Evolutionary conservation across 2,888 invertebrate species (phyloP), one percentile per base, ranked within the genome.

Genomic region (Acleris emargana): DNA sequence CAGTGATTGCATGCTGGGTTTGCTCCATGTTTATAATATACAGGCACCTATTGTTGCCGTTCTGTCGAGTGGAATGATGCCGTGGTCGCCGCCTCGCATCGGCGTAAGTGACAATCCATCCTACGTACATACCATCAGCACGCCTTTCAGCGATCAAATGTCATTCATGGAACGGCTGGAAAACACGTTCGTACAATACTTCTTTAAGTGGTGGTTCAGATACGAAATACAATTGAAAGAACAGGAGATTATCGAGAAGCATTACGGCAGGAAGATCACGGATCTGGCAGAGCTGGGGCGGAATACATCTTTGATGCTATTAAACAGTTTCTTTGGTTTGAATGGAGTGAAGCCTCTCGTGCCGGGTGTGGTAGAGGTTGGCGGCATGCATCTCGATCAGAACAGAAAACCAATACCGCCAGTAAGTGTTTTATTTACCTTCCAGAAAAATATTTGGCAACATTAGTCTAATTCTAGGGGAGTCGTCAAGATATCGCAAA

Each of bases 1-100:
- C 71, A 93, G 94, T 42, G 95, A 95, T 72, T 95, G 95, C 67
- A 93, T 94, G 81, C 79, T 95, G 55, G 95, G 94, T 0, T 81
- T 95, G 59, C 90, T 93, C 0, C 90, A 95, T 77, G 76, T 93
- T 28, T 88, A 95, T 71, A 84, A 83, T 1, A 71, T 86, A 64
- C 86, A 92, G 59, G 91, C 93, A 6, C 95, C 95, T 0, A 84
- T 93, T 2, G 83, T 95, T 9, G 93, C 91, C 0, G 70, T 94
- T 32, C 89, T 94, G 58, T 94, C 94, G 6, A 94, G 94, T 58
- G 83, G 88, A 0, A 73, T 94, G 55, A 92, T 95, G 90, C 94
- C 95, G 0, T 94, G 94, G 94, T 78, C 88, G 1, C 76, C 85
- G 13, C 80, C 81, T 20, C 86, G 93, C 1, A 78, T 94, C 54